Evolutionary conservation across 2,888 invertebrate genomes (phyloP).

Genomic region (Candidula unifasciata): DNA sequence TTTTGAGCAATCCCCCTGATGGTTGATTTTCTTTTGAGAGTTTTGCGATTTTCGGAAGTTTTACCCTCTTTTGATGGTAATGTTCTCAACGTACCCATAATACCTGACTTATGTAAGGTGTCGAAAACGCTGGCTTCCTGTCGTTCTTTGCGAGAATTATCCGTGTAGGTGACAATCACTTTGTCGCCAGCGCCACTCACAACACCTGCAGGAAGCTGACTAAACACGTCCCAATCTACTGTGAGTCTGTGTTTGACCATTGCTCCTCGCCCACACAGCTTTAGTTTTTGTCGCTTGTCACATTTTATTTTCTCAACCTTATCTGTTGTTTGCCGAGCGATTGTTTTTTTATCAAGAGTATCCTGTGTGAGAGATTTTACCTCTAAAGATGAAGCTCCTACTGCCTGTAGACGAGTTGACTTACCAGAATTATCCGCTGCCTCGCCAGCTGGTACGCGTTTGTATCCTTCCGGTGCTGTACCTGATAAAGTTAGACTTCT

Average conservation of each 20-base stretch:
- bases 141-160: not conserved
- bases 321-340: not conserved
- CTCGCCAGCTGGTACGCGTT: not conserved
- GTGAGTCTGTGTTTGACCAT: not conserved
- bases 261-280: too few species aligned
- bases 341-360: not conserved
- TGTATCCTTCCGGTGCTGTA: not conserved
- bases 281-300: too few species aligned
- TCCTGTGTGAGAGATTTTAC: not conserved
- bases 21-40: not conserved
- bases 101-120: not conserved
- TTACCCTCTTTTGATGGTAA: not conserved
- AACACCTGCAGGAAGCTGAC: not conserved
- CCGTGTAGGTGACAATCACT: not conserved
- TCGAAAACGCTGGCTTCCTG: not conserved
- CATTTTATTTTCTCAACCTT: not conserved
- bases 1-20: not conserved
- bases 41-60: not conserved
- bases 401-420: not conserved
- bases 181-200: conserved; percentile 20
- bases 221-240: conserved; percentile 37
- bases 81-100: not conserved
- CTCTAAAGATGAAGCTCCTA: not conserved
- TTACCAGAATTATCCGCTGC: not conserved
- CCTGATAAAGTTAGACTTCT: not conserved